Evolutionary conservation across 2,113 vertebrate genomes (phyloP), one percentile per base, ranked within the genome.

Genomic region (Chloropsis hardwickii): DNA sequence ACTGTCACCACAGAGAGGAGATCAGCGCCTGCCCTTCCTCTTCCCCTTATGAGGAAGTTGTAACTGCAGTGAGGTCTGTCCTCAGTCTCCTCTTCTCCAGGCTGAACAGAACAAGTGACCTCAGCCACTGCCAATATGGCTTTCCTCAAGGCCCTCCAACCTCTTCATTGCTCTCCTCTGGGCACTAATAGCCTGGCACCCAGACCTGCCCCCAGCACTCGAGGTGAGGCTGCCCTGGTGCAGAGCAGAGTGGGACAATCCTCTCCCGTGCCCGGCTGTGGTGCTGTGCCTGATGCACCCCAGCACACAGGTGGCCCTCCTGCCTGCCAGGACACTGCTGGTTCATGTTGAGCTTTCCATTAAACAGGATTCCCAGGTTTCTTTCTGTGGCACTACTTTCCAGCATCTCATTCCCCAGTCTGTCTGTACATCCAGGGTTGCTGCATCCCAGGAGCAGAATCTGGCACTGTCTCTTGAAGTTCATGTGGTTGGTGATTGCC

Each of bases 71-170:
- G 66, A 25, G 45, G 2, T 42, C 20, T 71, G 2, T 8, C 24
- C 37, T 58, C 65, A 42, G 37, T 35, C 12, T 70, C 37, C 31
- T n/a, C 39, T 53, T 25, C 44, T 50, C 24, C 24, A 70, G 19
- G 35, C 35, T 81, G 53, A 40, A 18, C 29, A 19, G 45, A 60
- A 9, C 24, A 40, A 81, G 19, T 58, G 23, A 1, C 19, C 7
- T n/a, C 35, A 29, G 29, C 35, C 9, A 2, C 29, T 48, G 14
- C 28, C 40, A 3, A 23, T 0, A 58, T 0, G 0, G 11, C 35
- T 60, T 60, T 24, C 2, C 29, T 58, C 29, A 48, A n/a, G 35
- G 14, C 11, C 29, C 35, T 70, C n/a, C 35, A 19, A 1, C 18
- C 18, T 19, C 11, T 17, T n/a, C 23, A 22, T 22, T 28, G 11